Evolutionary conservation across 2,888 invertebrate species (phyloP).

Genomic region (Drosophila gaucha): DNA sequence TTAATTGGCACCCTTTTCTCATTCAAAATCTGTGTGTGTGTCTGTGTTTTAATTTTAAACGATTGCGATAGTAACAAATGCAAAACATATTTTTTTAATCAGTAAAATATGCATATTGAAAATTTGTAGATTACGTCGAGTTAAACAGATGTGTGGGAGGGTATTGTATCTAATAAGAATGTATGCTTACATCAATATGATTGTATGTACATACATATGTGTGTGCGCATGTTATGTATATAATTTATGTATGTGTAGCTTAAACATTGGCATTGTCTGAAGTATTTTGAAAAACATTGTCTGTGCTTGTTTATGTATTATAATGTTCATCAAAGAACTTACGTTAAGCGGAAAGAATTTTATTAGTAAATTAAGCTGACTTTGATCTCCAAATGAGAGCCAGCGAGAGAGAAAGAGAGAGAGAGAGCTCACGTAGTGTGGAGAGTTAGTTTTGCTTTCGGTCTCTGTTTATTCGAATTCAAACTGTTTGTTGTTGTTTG

Average conservation of each 20-base stretch:
- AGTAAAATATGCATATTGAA: constrained; percentile 22
- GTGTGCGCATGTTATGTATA: not conserved
- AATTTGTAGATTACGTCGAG: constrained; percentile 23
- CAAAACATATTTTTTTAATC: constrained; percentile 56
- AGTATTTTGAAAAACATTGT: constrained; percentile 3
- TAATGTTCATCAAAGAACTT: constrained; percentile 16
- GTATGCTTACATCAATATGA: not conserved
- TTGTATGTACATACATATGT: not conserved
- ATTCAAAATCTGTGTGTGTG: constrained; percentile 3
- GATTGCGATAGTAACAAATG: constrained; percentile 26
- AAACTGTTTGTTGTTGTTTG: constrained; percentile 51
- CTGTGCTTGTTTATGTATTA: constrained; percentile 9
- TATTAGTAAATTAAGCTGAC: constrained; percentile 20
- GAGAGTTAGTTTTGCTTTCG: constrained; percentile 15
- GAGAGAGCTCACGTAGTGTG: not conserved
- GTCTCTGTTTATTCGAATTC: constrained; percentile 40
- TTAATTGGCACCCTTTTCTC: constrained; percentile 22
- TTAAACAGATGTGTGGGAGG: constrained; percentile 15
- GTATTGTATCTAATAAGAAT: constrained; percentile 7
- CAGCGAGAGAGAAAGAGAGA: constrained; percentile 1
- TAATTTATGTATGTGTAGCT: too few species aligned
- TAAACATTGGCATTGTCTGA: constrained; percentile 3
- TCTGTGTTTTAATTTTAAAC: not conserved
- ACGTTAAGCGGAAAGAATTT: constrained; percentile 13
- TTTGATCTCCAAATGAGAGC: constrained; percentile 39